Evolutionary conservation across 53 echinoderm and acorn worm genomes (phyloP), one percentile per base, ranked within the genome.

Genomic region (Holothuria leucospilota): DNA sequence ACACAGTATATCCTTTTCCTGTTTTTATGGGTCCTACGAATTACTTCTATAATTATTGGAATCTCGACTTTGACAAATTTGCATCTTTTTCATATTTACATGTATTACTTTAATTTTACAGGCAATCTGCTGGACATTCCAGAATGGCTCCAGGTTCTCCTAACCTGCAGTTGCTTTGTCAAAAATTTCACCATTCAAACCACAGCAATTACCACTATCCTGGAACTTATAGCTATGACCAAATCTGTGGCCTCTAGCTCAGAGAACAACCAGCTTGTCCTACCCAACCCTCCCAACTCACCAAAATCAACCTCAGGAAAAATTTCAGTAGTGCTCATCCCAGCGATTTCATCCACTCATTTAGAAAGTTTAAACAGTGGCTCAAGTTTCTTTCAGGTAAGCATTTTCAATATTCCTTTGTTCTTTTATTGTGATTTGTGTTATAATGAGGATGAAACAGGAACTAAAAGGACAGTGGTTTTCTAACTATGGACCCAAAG

Each of bases 231-330:
- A 20, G 92, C 92, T 16, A 69, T 95, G 82, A 99, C 99, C 72
- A 95, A 92, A 71, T 98, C 99, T 7, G 99, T 99, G 41, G 88
- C 79, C 38, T 75, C 87, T 9, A 89, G 90, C 81, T 89, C 92
- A 13, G 88, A 84, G 20, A 83, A 41, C 51, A 87, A 85, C 65
- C 89, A 87, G 74, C 92, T 99, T 82, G 94, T 99, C 21, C 87
- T 93, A 56, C 95, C 99, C 51, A 96, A 94, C 85, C 99, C 99
- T 18, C 99, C 98, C n/a, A 95, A 93, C 72, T 93, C 92, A 12
- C 99, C 99, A 16, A 90, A 91, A 65, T 82, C 91, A 2, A 86
- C 91, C 29, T 90, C 93, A 0, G 99, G 93, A 0, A 95, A 91
- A 18, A 93, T 95, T 59, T 93, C 99, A 7, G 99, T 99, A 20